These are phyloP conservation scores for Petrolisthes manimaculis DNA, from an alignment of 2,888 invertebrate genomes.

Conservation along the genomic window DNA sequence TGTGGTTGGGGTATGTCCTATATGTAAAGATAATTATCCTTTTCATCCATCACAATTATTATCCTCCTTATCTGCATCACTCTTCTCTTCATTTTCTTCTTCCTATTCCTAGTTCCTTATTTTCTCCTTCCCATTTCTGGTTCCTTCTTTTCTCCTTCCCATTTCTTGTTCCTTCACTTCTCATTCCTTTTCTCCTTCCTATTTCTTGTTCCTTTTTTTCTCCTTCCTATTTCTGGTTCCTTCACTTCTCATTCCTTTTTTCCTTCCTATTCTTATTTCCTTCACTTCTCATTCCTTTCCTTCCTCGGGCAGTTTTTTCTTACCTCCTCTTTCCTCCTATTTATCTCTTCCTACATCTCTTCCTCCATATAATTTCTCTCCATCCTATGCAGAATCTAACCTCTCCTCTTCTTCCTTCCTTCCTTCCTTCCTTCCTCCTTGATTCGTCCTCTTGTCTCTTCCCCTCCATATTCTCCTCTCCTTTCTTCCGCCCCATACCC, in stretches of 20 bases:
- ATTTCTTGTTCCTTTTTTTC: neutral
- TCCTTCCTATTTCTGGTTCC: neutral
- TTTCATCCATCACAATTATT: no score
- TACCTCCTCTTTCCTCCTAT: neutral
- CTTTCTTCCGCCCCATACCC: neutral
- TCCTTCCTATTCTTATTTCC: neutral
- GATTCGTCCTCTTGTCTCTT: neutral
- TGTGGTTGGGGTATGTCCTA: no score
- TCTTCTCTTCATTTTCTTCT: neutral
- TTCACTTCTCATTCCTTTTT: neutral
- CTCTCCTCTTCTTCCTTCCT: neutral
- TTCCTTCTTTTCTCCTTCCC: neutral
- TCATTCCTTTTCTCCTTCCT: neutral
- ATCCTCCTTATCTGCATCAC: neutral
- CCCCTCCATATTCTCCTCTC: constrained; percentile 15
- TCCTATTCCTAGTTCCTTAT: neutral
- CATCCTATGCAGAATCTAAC: neutral
- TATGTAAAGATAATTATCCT: no score
- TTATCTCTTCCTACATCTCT: neutral
- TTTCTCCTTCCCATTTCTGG: neutral
- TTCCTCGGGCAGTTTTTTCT: neutral
- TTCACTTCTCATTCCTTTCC: neutral
- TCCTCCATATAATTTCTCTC: neutral
- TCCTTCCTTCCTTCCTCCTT: neutral
- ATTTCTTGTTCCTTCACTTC: neutral